Conservation (phyloP, 2,113 vertebrate genomes). For the Pterocles burchelli region DNA sequence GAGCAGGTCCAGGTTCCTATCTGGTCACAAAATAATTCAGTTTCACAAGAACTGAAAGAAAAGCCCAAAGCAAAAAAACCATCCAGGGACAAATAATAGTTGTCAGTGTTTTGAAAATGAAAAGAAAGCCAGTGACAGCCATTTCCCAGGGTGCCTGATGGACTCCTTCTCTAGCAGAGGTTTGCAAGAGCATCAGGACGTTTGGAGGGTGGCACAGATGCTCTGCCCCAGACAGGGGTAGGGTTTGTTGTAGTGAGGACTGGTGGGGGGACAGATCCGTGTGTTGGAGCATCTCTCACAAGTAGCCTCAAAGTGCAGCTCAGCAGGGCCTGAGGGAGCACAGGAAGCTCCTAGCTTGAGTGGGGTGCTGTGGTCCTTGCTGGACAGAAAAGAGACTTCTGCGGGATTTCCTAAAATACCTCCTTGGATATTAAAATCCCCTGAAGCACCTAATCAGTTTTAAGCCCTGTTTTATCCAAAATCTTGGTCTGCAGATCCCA, state of each 20-base stretch:
- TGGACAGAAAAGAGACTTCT: not conserved
- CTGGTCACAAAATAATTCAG: not conserved
- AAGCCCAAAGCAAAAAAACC: not conserved
- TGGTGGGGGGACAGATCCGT: not conserved
- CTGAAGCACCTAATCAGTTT: not conserved
- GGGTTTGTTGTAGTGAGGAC: not conserved
- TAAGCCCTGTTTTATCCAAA: not conserved
- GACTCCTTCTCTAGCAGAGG: not conserved
- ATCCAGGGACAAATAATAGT: not conserved
- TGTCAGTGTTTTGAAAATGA: not conserved
- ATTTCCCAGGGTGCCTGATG: not conserved
- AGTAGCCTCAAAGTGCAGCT: not conserved
- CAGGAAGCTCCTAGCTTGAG: accelerated
- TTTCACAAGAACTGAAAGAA: not conserved
- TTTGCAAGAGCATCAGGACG: not conserved
- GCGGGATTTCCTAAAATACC: not conserved
- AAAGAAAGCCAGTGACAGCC: not conserved
- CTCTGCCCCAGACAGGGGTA: not conserved
- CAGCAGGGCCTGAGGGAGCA: not conserved
- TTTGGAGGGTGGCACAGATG: not conserved
- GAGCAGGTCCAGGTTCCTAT: not conserved
- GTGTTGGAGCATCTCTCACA: not conserved
- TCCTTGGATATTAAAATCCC: not conserved
- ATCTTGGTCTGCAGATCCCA: not conserved
- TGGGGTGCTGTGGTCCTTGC: not conserved